These are phyloP conservation scores for Gymnoscelis rufifasciata DNA, from an alignment of 2,888 invertebrate species.

Conservation along the genomic window DNA sequence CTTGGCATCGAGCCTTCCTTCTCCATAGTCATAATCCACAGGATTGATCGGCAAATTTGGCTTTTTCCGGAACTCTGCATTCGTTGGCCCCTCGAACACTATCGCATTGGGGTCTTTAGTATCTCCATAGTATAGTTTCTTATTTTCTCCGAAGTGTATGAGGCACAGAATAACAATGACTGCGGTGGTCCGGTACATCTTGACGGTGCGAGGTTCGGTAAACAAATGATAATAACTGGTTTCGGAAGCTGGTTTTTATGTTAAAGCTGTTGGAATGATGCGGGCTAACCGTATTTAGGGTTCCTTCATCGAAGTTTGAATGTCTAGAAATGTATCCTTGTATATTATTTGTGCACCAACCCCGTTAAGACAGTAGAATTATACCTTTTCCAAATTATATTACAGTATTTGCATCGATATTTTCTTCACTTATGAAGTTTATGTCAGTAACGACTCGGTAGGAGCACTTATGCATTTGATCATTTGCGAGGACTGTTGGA, in stretches of 20 bases:
- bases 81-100: conserved; percentile 55
- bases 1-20: conserved; percentile 30
- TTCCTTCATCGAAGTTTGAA: neutral
- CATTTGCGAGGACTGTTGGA: too few species aligned
- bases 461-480: too few species aligned
- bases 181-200: conserved; percentile 16
- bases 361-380: too few species aligned
- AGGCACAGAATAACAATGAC: conserved; percentile 18
- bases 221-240: conserved; percentile 26
- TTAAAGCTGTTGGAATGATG: conserved; percentile 4
- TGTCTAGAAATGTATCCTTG: too few species aligned
- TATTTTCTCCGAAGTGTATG: conserved; percentile 19
- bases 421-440: too few species aligned
- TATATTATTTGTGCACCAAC: too few species aligned
- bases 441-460: too few species aligned
- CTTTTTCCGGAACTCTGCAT: conserved; percentile 33
- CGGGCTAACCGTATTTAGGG: conserved; percentile 8
- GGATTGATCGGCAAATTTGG: conserved; percentile 30
- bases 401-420: too few species aligned
- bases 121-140: conserved; percentile 40
- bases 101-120: conserved; percentile 44
- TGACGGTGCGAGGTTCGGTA: conserved; percentile 15
- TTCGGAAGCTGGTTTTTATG: conserved; percentile 21
- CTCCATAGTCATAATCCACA: conserved; percentile 33
- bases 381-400: too few species aligned